Evolutionary conservation across 64 coral and sea anemone species (phyloP), one percentile per base, ranked within the genome.

Genomic region (Astreopora myriophthalma): DNA sequence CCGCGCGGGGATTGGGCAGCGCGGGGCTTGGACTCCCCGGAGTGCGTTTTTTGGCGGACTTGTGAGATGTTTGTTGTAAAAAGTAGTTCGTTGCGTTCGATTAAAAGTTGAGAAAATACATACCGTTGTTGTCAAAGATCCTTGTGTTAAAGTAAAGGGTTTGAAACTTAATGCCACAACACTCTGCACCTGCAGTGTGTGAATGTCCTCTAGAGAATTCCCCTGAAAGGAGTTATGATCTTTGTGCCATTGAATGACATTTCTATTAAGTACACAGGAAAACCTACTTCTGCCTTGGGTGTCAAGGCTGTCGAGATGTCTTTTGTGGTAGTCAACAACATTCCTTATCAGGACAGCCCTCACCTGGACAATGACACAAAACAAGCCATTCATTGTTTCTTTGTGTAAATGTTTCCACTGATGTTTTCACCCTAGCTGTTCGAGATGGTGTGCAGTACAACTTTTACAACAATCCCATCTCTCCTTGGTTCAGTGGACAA

Each of bases 401-500:
- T 20, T 0, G 16, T 12, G 52, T 20, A 58, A 46, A 46, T 4
- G 11, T 46, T 46, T 58, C 9, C 10, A 16, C 13, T 58, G 0
- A 71, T 46, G 1, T 61, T 57, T 60, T 61, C 0, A 34, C 3
- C 22, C 23, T 65, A 83, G 79, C 79, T 83, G 32, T 83, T 22
- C 30, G 38, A 36, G 79, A 83, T 8, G 13, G 23, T 64, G 79
- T 83, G 16, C 19, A n/a, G 34, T 83, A 37, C 33, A 83, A n/a
- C 31, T 83, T 83, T 61, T 65, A 64, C 33, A 64, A 83, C 57
- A 63, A 58, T 29, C 8, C 61, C 9, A 57, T 25, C 57, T n/a
- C 52, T 6, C 12, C 30, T 37, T 92, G 90, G 90, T 63, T 13
- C 20, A 70, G 30, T 1, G 73, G 72, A 39, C 49, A 73, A 36